Evolutionary conservation across 2,113 vertebrate species (phyloP).

Genomic region (Malurus cyaneus): DNA sequence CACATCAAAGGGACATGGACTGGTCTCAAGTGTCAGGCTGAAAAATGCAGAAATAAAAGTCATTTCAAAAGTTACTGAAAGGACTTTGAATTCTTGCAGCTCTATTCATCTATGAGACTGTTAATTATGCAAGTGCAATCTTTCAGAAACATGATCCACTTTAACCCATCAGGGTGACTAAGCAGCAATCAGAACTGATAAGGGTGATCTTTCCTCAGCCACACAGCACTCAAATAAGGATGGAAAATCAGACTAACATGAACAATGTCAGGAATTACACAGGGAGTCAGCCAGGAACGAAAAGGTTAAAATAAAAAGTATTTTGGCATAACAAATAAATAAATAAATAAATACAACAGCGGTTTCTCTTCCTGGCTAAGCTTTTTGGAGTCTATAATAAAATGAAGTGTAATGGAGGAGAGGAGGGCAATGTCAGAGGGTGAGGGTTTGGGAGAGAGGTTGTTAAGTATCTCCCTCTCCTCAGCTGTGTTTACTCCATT

Average conservation of each 20-base stretch:
- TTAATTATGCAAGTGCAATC: slow-evolving; percentile 38
- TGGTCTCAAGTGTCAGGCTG: background rate
- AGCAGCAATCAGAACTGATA: slow-evolving; percentile 15
- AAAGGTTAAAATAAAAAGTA: slow-evolving; percentile 27
- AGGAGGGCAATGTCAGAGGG: slow-evolving; percentile 44
- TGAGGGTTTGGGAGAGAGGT: slow-evolving; percentile 53
- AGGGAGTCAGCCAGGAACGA: background rate
- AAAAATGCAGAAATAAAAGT: slow-evolving; percentile 15
- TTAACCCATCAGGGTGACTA: slow-evolving; percentile 18
- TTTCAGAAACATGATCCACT: slow-evolving; percentile 23
- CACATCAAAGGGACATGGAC: background rate
- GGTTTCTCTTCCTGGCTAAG: slow-evolving; percentile 25
- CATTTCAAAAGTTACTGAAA: slow-evolving; percentile 23
- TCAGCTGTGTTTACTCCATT: slow-evolving; percentile 34
- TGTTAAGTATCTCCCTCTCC: slow-evolving; percentile 56
- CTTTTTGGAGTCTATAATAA: slow-evolving; percentile 60
- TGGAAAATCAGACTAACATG: background rate
- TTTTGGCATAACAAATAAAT: slow-evolving; percentile 29
- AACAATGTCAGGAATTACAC: background rate
- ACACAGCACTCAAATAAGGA: background rate
- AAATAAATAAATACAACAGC: slow-evolving; percentile 4
- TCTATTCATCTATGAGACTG: background rate
- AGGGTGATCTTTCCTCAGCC: background rate
- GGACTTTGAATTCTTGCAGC: background rate
- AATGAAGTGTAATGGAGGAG: slow-evolving; percentile 46